phyloP scores from a whole-genome alignment of 2,888 invertebrate species.

The Cephonodes hylas region DNA sequence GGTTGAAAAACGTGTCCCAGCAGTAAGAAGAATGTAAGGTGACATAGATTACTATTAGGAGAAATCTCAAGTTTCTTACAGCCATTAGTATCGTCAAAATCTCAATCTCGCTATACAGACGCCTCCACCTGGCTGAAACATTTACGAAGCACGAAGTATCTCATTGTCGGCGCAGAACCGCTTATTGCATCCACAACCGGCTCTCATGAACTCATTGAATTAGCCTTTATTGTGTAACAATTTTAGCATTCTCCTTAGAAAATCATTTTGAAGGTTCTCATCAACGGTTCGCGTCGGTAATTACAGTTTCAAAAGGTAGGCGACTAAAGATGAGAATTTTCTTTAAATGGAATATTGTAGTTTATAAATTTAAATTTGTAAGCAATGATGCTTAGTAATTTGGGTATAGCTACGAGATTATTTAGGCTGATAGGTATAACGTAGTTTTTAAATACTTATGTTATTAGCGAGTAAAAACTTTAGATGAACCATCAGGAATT shows the following conservation, averaged over 20 bases:
- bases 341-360: too few species aligned
- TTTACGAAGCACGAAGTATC: conserved; percentile 35
- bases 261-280: background rate
- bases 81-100: background rate
- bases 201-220: conserved; percentile 64
- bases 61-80: too few species aligned
- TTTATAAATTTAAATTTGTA: too few species aligned
- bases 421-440: too few species aligned
- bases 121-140: conserved; percentile 25
- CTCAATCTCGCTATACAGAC: background rate
- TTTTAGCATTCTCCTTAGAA: conserved; percentile 32
- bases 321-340: background rate
- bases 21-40: too few species aligned
- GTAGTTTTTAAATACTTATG: too few species aligned
- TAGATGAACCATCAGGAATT: too few species aligned
- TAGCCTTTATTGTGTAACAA: conserved; percentile 62
- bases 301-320: background rate
- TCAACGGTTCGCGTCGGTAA: background rate
- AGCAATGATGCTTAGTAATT: too few species aligned
- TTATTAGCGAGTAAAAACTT: too few species aligned
- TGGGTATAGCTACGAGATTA: too few species aligned
- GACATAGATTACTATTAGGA: too few species aligned
- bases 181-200: conserved; percentile 58
- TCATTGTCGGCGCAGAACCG: conserved; percentile 40
- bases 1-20: too few species aligned